Percentiles rank a stretch among this genome's conserved stretches.
phyloP scores from a whole-genome alignment of 2,797 vertebrate species.

The Miichthys miiuy region DNA sequence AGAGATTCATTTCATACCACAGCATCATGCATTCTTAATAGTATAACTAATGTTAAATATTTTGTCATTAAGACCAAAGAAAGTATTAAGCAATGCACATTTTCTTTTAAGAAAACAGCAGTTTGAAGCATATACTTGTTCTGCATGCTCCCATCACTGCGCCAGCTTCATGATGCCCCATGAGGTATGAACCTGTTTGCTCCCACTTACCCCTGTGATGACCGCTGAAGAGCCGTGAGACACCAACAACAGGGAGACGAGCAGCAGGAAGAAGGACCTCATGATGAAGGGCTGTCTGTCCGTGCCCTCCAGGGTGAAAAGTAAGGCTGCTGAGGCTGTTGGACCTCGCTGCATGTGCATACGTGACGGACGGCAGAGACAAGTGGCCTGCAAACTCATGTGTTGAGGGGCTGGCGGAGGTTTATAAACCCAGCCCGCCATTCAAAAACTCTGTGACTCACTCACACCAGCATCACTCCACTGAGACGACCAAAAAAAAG shows the following conservation, averaged over 20 bases:
- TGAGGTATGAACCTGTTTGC: background rate
- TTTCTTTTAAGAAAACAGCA: background rate
- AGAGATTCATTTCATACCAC: background rate
- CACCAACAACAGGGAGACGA: slow-evolving; percentile 77
- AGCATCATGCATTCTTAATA: background rate
- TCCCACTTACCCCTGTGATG: slow-evolving; percentile 87
- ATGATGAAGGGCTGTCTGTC: slow-evolving; percentile 68
- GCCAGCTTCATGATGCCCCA: accelerated
- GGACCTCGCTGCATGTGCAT: slow-evolving; percentile 44
- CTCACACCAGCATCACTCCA: slow-evolving; percentile 54
- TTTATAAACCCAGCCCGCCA: slow-evolving; percentile 81
- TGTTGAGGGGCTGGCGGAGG: slow-evolving; percentile 53
- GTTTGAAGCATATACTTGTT: background rate
- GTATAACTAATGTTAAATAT: background rate
- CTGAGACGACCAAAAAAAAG: slow-evolving; percentile 14
- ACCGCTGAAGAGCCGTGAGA: slow-evolving; percentile 79
- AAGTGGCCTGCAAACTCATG: slow-evolving; percentile 70
- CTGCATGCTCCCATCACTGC: background rate
- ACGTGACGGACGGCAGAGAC: slow-evolving; percentile 45
- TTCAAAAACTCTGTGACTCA: slow-evolving; percentile 82
- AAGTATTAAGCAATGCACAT: background rate
- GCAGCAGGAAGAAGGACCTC: slow-evolving; percentile 72
- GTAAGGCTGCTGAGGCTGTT: slow-evolving; percentile 39
- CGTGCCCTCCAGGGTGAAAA: slow-evolving; percentile 42
- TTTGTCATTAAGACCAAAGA: background rate